phyloP scores from a whole-genome alignment of 2,113 vertebrate species.

The Probosciger aterrimus region DNA sequence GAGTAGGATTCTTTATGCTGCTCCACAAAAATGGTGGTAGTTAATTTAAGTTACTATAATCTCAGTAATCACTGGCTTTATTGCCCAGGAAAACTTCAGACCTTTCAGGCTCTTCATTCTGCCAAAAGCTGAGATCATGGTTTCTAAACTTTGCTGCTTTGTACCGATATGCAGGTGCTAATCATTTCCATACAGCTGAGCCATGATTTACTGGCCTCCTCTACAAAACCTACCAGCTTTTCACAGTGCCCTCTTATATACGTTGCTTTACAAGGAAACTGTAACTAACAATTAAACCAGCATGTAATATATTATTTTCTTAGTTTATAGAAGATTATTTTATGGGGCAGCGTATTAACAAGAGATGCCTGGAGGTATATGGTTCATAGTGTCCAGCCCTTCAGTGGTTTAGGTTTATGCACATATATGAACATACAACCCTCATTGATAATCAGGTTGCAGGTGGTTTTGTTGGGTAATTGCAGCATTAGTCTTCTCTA shows the following conservation, averaged over 20 bases:
- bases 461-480: constrained; percentile 45
- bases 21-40: background rate
- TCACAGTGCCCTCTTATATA: background rate
- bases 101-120: background rate
- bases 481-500: constrained; percentile 34
- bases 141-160: constrained; percentile 23
- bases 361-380: background rate
- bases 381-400: background rate
- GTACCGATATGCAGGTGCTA: background rate
- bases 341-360: background rate
- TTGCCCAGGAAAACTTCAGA: background rate
- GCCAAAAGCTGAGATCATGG: constrained; percentile 46
- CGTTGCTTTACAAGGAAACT: constrained; percentile 10
- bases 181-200: constrained; percentile 16
- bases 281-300: constrained; percentile 46
- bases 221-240: background rate
- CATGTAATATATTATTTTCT: background rate
- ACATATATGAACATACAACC: background rate
- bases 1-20: background rate
- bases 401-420: background rate
- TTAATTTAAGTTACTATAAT: constrained; percentile 30
- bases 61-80: constrained; percentile 18
- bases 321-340: background rate
- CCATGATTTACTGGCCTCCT: background rate
- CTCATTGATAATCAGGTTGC: constrained; percentile 24